Conservation (phyloP, 2,113 vertebrate species). For the Cyrtonyx montezumae region DNA sequence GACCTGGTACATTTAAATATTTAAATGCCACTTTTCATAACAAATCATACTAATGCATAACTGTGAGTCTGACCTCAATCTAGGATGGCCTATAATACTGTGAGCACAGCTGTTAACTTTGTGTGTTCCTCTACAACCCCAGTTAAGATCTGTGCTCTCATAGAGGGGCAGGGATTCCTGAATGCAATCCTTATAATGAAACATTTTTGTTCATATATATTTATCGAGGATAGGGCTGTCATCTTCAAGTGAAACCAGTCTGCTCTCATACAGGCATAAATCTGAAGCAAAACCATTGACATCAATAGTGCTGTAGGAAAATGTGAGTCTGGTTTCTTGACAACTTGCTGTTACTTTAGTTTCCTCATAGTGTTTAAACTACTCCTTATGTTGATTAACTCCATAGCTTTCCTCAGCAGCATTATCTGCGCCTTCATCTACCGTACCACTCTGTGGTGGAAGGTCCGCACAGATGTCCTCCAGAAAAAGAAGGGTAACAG, state of each 20-base stretch:
- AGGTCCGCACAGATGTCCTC: not conserved
- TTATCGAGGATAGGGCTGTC: not conserved
- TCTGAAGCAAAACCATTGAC: not conserved
- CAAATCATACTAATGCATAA: constrained; percentile 73
- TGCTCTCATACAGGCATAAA: not conserved
- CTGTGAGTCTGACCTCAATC: constrained; percentile 40
- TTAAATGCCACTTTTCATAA: constrained; percentile 82
- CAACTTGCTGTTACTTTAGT: not conserved
- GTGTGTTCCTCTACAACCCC: constrained; percentile 1
- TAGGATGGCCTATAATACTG: not conserved
- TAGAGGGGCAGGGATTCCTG: not conserved
- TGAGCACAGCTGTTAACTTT: not conserved
- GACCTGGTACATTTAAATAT: constrained; percentile 82
- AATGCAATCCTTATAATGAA: not conserved
- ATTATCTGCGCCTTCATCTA: constrained; percentile 24
- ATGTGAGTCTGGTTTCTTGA: not conserved
- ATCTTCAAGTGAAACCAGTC: not conserved
- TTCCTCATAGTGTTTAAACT: constrained; percentile 55
- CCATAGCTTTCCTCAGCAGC: constrained; percentile 44
- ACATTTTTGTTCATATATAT: not conserved
- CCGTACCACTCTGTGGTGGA: not conserved
- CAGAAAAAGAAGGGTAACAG: not conserved
- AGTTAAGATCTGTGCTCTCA: not conserved
- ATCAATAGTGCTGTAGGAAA: not conserved
- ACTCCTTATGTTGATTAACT: constrained; percentile 40